Base-by-base conservation (phyloP, 2,797 vertebrate genomes). In the Paedocypris micromegethes region DNA sequence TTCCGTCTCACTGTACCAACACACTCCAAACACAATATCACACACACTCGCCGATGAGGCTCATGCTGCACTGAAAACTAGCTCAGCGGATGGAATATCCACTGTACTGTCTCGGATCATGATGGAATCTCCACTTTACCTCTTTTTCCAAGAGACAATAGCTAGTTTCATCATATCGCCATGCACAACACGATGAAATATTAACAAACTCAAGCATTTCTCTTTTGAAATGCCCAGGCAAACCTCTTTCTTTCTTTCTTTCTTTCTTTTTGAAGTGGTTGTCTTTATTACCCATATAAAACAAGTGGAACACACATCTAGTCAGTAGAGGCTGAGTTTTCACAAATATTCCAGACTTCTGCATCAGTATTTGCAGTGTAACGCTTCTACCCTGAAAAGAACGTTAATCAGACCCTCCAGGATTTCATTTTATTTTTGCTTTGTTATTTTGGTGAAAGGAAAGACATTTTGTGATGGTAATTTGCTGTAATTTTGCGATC, bases 41-140 rank as follows among this genome's bases (percentile, higher is more conserved):
- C 46, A 58, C 46, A 47, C 49, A 4, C 62, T 62, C 39, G 4
- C 54, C 48, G 9, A 38, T 9, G n/a, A 41, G 37, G 44, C 56
- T 81, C 87, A 88, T 88, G 89, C 87, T 84, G 85, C 84, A 83
- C 84, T 84, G 83, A 87, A 87, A 88, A 79, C 74, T 85, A 83
- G 83, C 83, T 83, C 56, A 50, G 71, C 4, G 45, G 67, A 73
- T 72, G 61, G 37, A 60, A 49, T 51, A 67, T 74, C 56, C 53
- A 66, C 55, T 54, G 48, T 56, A 63, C 50, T 60, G 2, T 58
- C 48, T 64, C 7, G 55, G 83, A 75, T 66, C 82, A 88, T 87
- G 85, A 81, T 84, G 78, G 77, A 78, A 53, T 69, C 75, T 74
- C 52, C 71, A 71, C 70, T 63, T 23, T 50, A 58, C 39, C 43